These are phyloP conservation scores for Megalops cyprinoides DNA, from an alignment of 2,797 vertebrate species.

Conservation along the genomic window DNA sequence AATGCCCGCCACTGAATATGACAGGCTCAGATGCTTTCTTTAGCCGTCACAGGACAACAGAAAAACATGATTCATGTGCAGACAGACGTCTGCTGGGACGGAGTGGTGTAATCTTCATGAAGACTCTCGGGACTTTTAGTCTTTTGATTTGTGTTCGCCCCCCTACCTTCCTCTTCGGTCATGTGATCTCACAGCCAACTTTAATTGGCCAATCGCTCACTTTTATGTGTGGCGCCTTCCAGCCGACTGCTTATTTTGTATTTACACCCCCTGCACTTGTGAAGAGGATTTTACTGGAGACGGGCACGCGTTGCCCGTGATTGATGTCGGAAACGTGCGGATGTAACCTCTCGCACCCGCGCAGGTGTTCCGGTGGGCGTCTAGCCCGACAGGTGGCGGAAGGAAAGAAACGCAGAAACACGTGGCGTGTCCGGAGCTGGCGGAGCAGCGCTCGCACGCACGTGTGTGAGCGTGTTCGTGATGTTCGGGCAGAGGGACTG, in stretches of 20 bases:
- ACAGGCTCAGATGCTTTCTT: neutral
- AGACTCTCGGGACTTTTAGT: neutral
- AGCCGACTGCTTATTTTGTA: neutral
- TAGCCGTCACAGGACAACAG: neutral
- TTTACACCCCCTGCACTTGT: neutral
- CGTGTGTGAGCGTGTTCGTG: neutral
- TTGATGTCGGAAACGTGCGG: neutral
- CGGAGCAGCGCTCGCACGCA: neutral
- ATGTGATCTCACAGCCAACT: conserved; percentile 6
- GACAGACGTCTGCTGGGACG: neutral
- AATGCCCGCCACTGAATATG: neutral
- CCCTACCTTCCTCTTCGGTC: neutral
- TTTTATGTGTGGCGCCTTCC: neutral
- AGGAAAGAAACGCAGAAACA: neutral
- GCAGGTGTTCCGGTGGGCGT: neutral
- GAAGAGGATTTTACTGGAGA: neutral
- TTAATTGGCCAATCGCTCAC: neutral
- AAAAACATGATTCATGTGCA: conserved; percentile 1
- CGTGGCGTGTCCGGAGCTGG: neutral
- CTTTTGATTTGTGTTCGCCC: conserved; percentile 11
- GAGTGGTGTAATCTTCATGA: conserved; percentile 3
- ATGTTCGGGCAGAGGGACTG: neutral
- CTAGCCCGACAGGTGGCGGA: neutral
- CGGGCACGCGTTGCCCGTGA: neutral
- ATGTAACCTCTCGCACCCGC: neutral